Base-by-base conservation (phyloP, 2,888 invertebrate species). In the Dynastes tityus region DNA sequence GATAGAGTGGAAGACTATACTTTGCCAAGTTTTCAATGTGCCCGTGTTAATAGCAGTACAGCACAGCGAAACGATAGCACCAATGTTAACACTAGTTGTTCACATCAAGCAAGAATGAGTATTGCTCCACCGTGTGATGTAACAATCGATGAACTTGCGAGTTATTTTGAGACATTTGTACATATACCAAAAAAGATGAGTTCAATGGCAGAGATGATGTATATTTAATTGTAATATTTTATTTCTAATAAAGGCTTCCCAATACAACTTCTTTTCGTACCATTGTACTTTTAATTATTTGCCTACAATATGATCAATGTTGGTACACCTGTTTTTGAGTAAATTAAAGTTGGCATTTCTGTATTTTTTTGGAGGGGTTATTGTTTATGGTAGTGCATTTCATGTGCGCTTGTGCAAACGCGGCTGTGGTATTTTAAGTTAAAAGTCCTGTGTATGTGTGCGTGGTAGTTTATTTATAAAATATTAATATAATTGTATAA, bases 101-200 rank as follows among this genome's bases (percentile, higher is more conserved):
- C 97, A 0, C 95, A 95, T 84, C 95, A 97, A 82, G 89, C 89
- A 8, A 90, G 93, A 82, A 91, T 92, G 88, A 91, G 91, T 82
- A 86, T 91, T 16, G 91, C 93, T 79, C 93, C 94, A 64, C 91
- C 93, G 1, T 94, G 95, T 89, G 97, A 98, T 90, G 93, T 97
- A 74, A 97, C 96, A 67, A 97, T 97, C 84, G 97, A 97, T 88
- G 98, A 98, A 90, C 91, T 98, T 84, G 97, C 98, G 80, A 95
- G 97, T 88, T 98, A 98, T 89, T 97, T 98, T 89, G 98, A 98
- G 90, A 96, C 97, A 81, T 94, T 96, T 90, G 96, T 98, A 83
- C 96, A 98, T 91, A 97, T 98, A 91, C 98, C 98, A 82, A 97
- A 97, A 90, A 98, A 98, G 89, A 98, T 98, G 98, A 97, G 97